Percentiles rank a stretch among this genome's conserved stretches.
These are phyloP conservation scores for Halyomorpha halys DNA, from an alignment of 1,140 invertebrate species.

Conservation along the genomic window DNA sequence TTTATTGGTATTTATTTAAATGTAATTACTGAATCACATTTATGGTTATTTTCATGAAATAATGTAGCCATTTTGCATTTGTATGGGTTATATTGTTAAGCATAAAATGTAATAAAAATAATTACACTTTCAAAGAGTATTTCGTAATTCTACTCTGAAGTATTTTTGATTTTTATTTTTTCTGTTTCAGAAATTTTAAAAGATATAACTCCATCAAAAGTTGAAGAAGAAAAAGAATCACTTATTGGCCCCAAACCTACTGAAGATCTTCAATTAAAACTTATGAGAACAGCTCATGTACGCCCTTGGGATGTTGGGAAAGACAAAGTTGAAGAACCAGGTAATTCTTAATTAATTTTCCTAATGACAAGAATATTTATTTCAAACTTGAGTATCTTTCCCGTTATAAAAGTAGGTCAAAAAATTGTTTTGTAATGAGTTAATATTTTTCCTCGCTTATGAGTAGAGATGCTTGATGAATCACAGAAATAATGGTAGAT, in stretches of 20 bases:
- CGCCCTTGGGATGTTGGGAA: slow-evolving; percentile 61
- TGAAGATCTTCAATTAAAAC: slow-evolving; percentile 28
- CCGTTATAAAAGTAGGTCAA: too few species aligned
- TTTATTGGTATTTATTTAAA: too few species aligned
- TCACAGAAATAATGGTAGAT: too few species aligned
- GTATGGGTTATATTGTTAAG: too few species aligned
- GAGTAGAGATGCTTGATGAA: too few species aligned
- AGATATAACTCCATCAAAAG: slow-evolving; percentile 8
- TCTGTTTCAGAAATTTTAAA: not conserved
- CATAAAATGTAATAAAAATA: not conserved
- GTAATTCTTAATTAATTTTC: slow-evolving; percentile 17
- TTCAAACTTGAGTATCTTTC: too few species aligned
- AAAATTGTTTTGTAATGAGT: too few species aligned
- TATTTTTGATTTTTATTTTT: slow-evolving; percentile 5
- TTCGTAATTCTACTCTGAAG: not conserved
- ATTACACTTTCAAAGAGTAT: not conserved
- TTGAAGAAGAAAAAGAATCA: slow-evolving; percentile 35
- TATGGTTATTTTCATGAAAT: too few species aligned
- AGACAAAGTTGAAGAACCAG: slow-evolving; percentile 30
- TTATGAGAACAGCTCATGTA: slow-evolving; percentile 35
- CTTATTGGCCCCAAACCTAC: slow-evolving; percentile 1
- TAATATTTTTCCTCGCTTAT: too few species aligned
- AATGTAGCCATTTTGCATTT: too few species aligned
- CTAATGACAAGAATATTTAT: too few species aligned
- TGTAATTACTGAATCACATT: too few species aligned